Conservation (phyloP, 2,888 invertebrate species). For the Blastobasis adustella region DNA sequence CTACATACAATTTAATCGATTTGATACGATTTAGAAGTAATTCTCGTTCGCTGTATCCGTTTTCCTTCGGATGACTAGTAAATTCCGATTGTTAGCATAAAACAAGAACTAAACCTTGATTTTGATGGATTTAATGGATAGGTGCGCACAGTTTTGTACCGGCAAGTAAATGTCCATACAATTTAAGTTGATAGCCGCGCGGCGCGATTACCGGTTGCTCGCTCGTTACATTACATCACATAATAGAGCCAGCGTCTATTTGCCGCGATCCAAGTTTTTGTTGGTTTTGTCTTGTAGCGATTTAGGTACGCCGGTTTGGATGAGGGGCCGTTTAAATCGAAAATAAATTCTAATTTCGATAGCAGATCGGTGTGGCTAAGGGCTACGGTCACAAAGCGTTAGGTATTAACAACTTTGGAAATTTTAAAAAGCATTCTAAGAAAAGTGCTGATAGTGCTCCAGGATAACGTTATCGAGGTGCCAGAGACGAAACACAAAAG, state of each 20-base stretch:
- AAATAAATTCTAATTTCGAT: neutral
- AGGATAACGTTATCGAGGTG: slow-evolving; percentile 33
- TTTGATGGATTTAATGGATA: neutral
- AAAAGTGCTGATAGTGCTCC: slow-evolving; percentile 4
- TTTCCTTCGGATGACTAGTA: neutral
- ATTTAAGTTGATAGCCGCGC: neutral
- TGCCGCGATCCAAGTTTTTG: slow-evolving; percentile 8
- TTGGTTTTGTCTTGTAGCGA: slow-evolving; percentile 9
- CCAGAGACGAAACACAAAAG: slow-evolving; percentile 57
- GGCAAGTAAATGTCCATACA: too few species aligned
- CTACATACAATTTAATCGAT: slow-evolving; percentile 39
- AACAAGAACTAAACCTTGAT: neutral
- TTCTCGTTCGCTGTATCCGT: slow-evolving; percentile 4
- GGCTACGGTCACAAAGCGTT: too few species aligned
- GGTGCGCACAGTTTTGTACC: too few species aligned
- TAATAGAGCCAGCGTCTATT: slow-evolving; percentile 9
- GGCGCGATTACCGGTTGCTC: slow-evolving; percentile 11
- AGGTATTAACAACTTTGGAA: too few species aligned
- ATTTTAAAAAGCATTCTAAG: too few species aligned
- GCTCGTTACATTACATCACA: slow-evolving; percentile 12
- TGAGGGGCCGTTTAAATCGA: neutral
- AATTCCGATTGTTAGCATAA: neutral
- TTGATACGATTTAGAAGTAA: slow-evolving; percentile 37
- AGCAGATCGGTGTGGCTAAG: neutral
- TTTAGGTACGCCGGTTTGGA: neutral